Evolutionary conservation across 2,113 vertebrate genomes (phyloP).

Genomic region (Eulemur macaco): DNA sequence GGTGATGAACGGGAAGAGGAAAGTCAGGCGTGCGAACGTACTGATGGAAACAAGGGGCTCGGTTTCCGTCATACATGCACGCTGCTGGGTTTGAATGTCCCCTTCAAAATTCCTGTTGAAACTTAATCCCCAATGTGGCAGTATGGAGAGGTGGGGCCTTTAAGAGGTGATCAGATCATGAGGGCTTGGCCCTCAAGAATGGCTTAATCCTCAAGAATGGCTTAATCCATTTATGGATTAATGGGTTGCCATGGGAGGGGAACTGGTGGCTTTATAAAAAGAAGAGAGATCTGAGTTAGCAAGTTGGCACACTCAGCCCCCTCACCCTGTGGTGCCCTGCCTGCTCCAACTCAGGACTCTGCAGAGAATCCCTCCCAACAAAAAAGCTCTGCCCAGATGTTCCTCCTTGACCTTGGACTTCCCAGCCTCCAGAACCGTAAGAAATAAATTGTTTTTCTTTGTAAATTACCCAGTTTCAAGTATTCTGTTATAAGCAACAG

Average conservation of each 20-base stretch:
- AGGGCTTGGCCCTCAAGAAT: background rate
- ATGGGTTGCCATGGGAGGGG: background rate
- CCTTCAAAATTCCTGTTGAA: background rate
- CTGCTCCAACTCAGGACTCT: background rate
- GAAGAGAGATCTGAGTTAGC: background rate
- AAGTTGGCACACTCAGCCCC: background rate
- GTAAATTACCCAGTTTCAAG: background rate
- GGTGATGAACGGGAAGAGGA: background rate
- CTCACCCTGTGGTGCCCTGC: background rate
- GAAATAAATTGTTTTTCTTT: background rate
- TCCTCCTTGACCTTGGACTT: background rate
- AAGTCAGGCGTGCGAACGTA: fast-evolving
- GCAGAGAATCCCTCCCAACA: background rate
- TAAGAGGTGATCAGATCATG: background rate
- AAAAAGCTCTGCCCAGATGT: background rate
- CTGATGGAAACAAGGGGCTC: background rate
- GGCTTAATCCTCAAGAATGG: background rate
- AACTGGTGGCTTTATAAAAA: background rate
- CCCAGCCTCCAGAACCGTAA: background rate
- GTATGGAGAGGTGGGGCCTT: background rate
- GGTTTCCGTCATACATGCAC: background rate
- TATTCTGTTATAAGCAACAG: background rate
- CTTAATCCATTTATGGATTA: background rate
- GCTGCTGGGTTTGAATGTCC: background rate
- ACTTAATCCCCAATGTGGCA: background rate